Evolutionary conservation across 2,113 vertebrate species (phyloP).

Genomic region (Gavia stellata): DNA sequence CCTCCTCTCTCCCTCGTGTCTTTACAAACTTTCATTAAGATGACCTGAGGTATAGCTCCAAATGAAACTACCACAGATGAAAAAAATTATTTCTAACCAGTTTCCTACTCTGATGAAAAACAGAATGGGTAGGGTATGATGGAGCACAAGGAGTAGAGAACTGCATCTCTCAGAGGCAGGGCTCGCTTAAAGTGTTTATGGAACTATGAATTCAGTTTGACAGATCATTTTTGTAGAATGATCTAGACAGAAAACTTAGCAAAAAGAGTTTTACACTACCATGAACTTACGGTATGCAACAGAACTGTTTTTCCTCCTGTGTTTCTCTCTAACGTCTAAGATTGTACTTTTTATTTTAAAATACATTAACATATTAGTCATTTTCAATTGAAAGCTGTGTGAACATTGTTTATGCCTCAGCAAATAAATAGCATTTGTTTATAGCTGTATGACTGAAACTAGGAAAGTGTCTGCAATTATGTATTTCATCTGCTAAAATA

Average conservation of each 20-base stretch:
- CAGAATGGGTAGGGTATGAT: not conserved
- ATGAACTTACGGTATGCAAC: not conserved
- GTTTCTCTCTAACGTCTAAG: not conserved
- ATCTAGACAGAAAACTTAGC: not conserved
- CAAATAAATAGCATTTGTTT: not conserved
- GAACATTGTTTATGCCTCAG: not conserved
- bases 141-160: not conserved
- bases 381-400: not conserved
- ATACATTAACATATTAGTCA: not conserved
- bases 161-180: not conserved
- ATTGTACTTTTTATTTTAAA: not conserved
- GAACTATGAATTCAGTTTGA: not conserved
- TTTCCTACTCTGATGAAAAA: not conserved
- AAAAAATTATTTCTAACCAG: not conserved
- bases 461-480: not conserved
- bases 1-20: not conserved
- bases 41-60: not conserved
- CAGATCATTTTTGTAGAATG: not conserved
- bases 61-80: accelerated
- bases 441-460: not conserved
- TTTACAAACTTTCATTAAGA: not conserved
- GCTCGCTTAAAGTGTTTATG: not conserved
- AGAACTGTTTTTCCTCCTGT: not conserved
- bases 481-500: not conserved
- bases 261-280: not conserved